These are phyloP conservation scores for Cottoperca gobio DNA, from an alignment of 2,797 vertebrate species.

Conservation along the genomic window DNA sequence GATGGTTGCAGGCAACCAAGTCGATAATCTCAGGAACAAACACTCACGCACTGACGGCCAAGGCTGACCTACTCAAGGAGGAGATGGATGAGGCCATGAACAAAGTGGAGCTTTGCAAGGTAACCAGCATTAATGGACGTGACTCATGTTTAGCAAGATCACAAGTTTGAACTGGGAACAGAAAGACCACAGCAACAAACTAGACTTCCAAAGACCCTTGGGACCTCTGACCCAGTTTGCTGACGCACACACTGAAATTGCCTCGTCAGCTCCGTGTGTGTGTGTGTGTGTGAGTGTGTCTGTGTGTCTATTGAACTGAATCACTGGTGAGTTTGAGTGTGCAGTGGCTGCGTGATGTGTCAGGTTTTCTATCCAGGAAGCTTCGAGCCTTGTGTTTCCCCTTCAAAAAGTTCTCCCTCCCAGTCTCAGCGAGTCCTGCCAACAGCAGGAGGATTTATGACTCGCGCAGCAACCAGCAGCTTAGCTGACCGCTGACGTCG, in stretches of 20 bases:
- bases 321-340: slow-evolving; percentile 47
- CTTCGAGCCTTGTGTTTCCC: slow-evolving; percentile 54
- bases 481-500: slow-evolving; percentile 40
- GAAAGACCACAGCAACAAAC: slow-evolving; percentile 7
- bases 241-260: slow-evolving; percentile 48
- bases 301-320: slow-evolving; percentile 30
- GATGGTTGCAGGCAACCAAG: slow-evolving; percentile 98
- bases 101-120: slow-evolving; percentile 99
- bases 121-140: slow-evolving; percentile 69
- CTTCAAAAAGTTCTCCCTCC: slow-evolving; percentile 19
- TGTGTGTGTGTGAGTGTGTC: no score
- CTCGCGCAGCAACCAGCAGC: slow-evolving; percentile 9
- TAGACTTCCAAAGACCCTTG: slow-evolving; percentile 36
- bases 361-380: slow-evolving; percentile 62
- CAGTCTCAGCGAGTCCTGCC: slow-evolving; percentile 21
- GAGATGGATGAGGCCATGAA: slow-evolving; percentile 98
- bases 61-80: slow-evolving; percentile 96
- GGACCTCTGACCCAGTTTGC: slow-evolving; percentile 47
- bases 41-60: slow-evolving; percentile 97
- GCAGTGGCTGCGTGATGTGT: slow-evolving; percentile 26
- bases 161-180: slow-evolving; percentile 15
- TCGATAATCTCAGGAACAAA: slow-evolving; percentile 96
- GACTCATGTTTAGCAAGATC: background rate
- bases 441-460: slow-evolving; percentile 58
- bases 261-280: slow-evolving; percentile 51